Conservation (phyloP, 2,797 vertebrate genomes). For the Glyptemys insculpta region DNA sequence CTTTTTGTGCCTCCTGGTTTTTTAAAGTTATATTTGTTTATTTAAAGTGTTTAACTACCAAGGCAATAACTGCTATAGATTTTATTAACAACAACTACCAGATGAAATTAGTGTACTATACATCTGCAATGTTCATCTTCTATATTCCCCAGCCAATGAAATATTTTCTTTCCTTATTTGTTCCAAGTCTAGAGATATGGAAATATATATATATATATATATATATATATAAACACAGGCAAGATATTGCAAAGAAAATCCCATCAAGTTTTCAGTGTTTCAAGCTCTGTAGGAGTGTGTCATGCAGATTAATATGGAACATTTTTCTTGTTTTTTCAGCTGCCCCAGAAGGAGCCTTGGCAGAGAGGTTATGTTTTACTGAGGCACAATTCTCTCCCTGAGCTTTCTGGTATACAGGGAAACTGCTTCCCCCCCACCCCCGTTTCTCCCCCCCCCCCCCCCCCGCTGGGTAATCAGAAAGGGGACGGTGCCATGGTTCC, state of each 20-base stretch:
- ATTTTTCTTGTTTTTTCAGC: not conserved
- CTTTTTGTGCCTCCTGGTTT: not conserved
- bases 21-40: not conserved
- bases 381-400: not conserved
- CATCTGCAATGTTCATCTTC: not conserved
- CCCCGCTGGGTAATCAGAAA: not conserved
- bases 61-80: not conserved
- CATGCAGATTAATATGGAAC: not conserved
- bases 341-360: not conserved
- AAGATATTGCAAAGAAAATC: not conserved
- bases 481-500: not conserved
- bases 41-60: not conserved
- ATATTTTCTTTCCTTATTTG: not conserved
- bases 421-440: not conserved
- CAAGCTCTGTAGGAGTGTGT: not conserved
- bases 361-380: not conserved
- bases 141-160: not conserved
- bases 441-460: too few relatives aligned
- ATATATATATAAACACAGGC: too few relatives aligned
- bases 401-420: not conserved
- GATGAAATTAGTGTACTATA: not conserved
- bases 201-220: not conserved
- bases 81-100: not conserved
- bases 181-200: not conserved
- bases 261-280: not conserved